These are phyloP conservation scores for Cyprinodon variegatus DNA, from an alignment of 2,113 vertebrate species.

Conservation along the genomic window DNA sequence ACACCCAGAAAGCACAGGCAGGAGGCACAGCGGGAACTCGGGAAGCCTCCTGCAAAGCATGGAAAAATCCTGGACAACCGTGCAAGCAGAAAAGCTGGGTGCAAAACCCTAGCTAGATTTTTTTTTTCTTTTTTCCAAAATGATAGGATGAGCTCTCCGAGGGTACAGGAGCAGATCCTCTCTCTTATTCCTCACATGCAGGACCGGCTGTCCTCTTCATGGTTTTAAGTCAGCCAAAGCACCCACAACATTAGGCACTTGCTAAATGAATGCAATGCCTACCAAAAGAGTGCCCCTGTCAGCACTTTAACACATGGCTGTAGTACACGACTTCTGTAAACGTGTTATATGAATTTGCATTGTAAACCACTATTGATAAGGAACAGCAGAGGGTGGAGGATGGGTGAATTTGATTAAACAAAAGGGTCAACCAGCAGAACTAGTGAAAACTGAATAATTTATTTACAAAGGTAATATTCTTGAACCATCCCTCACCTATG, in stretches of 20 bases:
- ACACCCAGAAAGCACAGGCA: slow-evolving; percentile 35
- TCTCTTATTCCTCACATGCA: slow-evolving; percentile 54
- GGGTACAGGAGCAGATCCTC: slow-evolving; percentile 58
- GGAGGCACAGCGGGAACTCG: slow-evolving; percentile 17
- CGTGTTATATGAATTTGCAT: slow-evolving; percentile 11
- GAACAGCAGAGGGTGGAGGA: slow-evolving; percentile 13
- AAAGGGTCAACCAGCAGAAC: slow-evolving; percentile 29
- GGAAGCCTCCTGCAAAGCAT: slow-evolving; percentile 33
- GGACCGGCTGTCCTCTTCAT: slow-evolving; percentile 47
- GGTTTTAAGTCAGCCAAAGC: slow-evolving; percentile 50
- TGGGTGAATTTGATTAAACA: slow-evolving; percentile 23
- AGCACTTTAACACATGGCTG: slow-evolving; percentile 16
- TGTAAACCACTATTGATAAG: slow-evolving; percentile 5
- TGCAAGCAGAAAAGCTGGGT: slow-evolving; percentile 32
- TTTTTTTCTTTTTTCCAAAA: no score
- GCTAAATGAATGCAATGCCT: slow-evolving; percentile 51
- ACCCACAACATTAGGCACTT: slow-evolving; percentile 35
- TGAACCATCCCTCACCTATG: not conserved
- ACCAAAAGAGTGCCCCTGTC: slow-evolving; percentile 23
- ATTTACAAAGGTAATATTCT: not conserved
- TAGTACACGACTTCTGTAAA: slow-evolving; percentile 10
- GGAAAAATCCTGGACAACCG: slow-evolving; percentile 33
- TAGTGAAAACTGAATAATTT: slow-evolving; percentile 40
- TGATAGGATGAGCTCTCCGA: slow-evolving; percentile 48
- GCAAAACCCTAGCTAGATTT: slow-evolving; percentile 37